phyloP scores from a whole-genome alignment of 2,797 vertebrate species.

The Australoheros facetus region DNA sequence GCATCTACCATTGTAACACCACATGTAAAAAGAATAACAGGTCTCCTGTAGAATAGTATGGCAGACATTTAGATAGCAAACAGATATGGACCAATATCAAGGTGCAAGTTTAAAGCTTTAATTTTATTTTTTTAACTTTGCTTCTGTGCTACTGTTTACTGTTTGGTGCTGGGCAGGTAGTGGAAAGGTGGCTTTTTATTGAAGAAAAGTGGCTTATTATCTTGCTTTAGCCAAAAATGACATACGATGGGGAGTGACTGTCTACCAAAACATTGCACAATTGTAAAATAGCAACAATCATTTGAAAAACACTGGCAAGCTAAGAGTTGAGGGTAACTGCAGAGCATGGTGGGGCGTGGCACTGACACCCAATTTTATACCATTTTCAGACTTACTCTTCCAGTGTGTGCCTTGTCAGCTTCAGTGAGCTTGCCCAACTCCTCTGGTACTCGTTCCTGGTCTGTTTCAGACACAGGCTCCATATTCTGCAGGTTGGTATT shows the following conservation, averaged over 20 bases:
- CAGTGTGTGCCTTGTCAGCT: slow-evolving; percentile 78
- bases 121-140: not conserved
- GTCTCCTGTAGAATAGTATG: not conserved
- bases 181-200: not conserved
- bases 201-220: not conserved
- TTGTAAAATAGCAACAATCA: not conserved
- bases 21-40: too few relatives aligned
- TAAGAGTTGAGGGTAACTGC: not conserved
- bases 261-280: not conserved
- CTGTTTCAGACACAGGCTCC: slow-evolving; percentile 79
- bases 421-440: slow-evolving; percentile 81
- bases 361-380: slow-evolving; percentile 19
- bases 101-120: too few relatives aligned
- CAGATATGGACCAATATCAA: not conserved
- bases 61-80: not conserved
- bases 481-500: slow-evolving; percentile 84
- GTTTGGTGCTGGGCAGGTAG: not conserved
- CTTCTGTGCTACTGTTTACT: not conserved
- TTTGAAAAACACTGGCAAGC: not conserved
- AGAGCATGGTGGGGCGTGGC: slow-evolving; percentile 17
- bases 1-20: too few relatives aligned
- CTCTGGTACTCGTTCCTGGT: slow-evolving; percentile 76
- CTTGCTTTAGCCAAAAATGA: slow-evolving; percentile 1
- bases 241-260: not conserved
- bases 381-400: slow-evolving; percentile 77